Evolutionary conservation across 92 coral and sea anemone genomes (phyloP).

Genomic region (Porites cylindrica): DNA sequence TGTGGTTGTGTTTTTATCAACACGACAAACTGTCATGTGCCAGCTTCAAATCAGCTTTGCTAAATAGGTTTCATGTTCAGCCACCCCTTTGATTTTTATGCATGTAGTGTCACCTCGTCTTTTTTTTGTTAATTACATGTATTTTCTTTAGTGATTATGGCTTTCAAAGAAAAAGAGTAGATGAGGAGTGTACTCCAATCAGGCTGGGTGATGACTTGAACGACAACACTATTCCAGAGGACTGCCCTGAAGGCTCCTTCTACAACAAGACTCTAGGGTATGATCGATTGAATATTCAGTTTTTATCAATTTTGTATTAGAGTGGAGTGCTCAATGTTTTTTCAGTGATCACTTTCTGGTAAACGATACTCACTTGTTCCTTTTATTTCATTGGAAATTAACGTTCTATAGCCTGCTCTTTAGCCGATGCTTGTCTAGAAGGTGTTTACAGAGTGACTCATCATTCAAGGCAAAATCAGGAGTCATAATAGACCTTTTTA

Average conservation of each 20-base stretch:
- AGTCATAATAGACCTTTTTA: too few species aligned
- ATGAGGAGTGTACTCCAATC: slow-evolving; percentile 52
- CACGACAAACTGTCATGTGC: too few species aligned
- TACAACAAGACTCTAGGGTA: slow-evolving; percentile 77
- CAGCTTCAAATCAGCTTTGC: too few species aligned
- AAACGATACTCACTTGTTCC: not conserved
- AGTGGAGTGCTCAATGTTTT: not conserved
- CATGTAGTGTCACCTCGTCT: not conserved
- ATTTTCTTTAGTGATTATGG: slow-evolving; percentile 66
- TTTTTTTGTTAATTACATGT: too few species aligned
- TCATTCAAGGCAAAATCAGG: too few species aligned
- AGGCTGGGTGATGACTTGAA: slow-evolving; percentile 61
- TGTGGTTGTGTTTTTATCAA: too few species aligned
- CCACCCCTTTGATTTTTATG: not conserved
- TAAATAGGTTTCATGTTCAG: too few species aligned
- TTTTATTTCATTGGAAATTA: not conserved
- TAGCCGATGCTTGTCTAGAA: too few species aligned
- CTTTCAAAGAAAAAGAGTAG: slow-evolving; percentile 54
- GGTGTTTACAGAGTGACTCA: too few species aligned
- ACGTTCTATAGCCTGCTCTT: too few species aligned
- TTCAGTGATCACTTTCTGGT: not conserved
- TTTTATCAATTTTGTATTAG: not conserved
- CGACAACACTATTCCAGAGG: slow-evolving; percentile 55
- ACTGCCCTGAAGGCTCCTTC: slow-evolving; percentile 74
- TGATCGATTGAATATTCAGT: not conserved